Evolutionary conservation across 53 echinoderm and acorn worm species (phyloP), one percentile per base, ranked within the genome.

Genomic region (Zoroaster sp.): DNA sequence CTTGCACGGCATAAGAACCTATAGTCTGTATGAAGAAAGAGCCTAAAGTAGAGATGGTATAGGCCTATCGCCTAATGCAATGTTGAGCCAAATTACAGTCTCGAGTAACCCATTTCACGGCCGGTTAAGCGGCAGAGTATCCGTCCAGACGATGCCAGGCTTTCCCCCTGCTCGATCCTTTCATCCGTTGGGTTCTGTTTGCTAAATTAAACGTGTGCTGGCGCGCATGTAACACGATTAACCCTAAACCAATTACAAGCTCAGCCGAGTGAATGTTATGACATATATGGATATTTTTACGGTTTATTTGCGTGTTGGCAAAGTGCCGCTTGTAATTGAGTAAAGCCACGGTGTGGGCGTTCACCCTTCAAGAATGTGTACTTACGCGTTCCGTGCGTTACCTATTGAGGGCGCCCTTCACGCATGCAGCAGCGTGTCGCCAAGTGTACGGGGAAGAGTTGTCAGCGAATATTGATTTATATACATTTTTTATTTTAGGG

Each of bases 231-330:
- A 85, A 85, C 72, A 20, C 43, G 85, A 85, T 85, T 85, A 85
- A 69, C 18, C 70, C 32, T 85, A 85, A 85, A 85, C 85, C 85
- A 85, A 85, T 85, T 85, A 85, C 70, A 35, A 70, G 36, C 46
- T 70, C 44, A 66, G 72, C 71, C 25, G 37, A 8, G 71, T 85
- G 85, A 70, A 85, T 85, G 46, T 85, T 69, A 85, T 85, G n/a
- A 71, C 85, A 85, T 51, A 55, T 25, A 71, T 47, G 85, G 43
- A 49, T 35, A 66, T 85, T 69, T 85, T 36, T 67, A 68, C 44
- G 68, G 68, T 66, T 23, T 59, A 59, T 28, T 59, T 82, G 85
- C 70, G 69, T 85, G 71, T 85, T 46, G 85, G 35, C 34, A 71
- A 85, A 85, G 72, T 71, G 85, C 70, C 71, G 85, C 25, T 28